Evolutionary conservation across 1,140 invertebrate species (phyloP), one percentile per base, ranked within the genome.

Genomic region (Lepidurus couesii): DNA sequence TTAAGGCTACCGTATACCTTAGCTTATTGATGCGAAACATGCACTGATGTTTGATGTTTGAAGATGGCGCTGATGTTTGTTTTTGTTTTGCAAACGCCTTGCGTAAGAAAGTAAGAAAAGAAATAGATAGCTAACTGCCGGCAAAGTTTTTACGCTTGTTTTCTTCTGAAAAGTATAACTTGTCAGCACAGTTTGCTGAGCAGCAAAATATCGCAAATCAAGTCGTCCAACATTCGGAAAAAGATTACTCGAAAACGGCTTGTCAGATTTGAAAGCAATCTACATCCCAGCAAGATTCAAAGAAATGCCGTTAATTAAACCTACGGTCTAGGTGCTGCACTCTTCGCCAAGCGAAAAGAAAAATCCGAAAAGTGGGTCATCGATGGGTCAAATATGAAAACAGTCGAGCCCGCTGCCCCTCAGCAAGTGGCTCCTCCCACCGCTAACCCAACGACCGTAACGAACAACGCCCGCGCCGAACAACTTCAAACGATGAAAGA

Each of bases 331-430:
- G 93, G 93, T 79, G 93, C 93, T 16, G 91, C 93, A 85, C 88
- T 95, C 82, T 95, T 95, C 86, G 93, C 93, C 24, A 95, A 95
- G 84, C 89, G 94, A 74, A 91, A 92, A 83, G 93, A 92, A 87
- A 89, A 91, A 81, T 92, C 92, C 7, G 92, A 95, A 83, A 93
- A 95, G 84, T 96, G 92, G 92, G 89, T 95, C 21, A 91, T 95
- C 21, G 93, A 94, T 81, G 92, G 85, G 81, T 92, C 84, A 74
- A 86, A 87, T 24, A 83, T 83, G 77, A 83, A 85, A 80, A 81
- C 83, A 16, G 77, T 77, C 73, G 84, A 84, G 77, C 82, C 83
- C 8, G 77, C 53, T 44, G 42, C 76, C 10, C 79, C 79, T 21
- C 65, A 79, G 21, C 21, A 65, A 26, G 73, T 75, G 76, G 47